phyloP scores from a whole-genome alignment of 1,140 invertebrate species.

The Neodiprion fabricii region DNA sequence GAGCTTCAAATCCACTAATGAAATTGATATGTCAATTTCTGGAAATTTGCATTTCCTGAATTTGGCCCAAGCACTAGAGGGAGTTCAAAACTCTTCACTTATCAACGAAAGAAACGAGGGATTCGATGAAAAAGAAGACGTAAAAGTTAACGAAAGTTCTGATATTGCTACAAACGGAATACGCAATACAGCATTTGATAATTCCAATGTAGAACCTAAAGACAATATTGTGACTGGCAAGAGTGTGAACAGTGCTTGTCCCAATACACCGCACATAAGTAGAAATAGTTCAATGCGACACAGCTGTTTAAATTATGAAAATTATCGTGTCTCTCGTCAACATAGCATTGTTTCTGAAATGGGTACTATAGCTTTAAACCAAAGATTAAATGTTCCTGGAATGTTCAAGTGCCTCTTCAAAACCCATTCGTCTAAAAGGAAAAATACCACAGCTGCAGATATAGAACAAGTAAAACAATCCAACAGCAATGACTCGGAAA shows the following conservation, averaged over 20 bases:
- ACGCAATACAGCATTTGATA: background rate
- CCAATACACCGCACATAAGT: conserved; percentile 25
- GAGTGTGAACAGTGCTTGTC: background rate
- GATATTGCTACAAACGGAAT: background rate
- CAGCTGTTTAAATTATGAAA: conserved; percentile 17
- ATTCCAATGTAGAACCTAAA: background rate
- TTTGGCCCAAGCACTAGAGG: background rate
- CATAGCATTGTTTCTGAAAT: conserved; percentile 36
- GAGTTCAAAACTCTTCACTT: background rate
- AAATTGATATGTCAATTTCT: background rate
- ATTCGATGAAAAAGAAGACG: background rate
- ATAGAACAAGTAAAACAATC: background rate
- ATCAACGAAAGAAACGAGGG: background rate
- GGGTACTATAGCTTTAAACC: conserved; percentile 33
- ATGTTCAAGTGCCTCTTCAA: conserved; percentile 31
- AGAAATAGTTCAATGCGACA: conserved; percentile 25
- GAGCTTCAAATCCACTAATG: background rate
- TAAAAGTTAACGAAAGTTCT: background rate
- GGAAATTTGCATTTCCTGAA: background rate
- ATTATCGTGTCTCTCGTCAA: conserved; percentile 31
- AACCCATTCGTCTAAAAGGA: conserved; percentile 25
- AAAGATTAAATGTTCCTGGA: conserved; percentile 27
- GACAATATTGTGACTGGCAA: background rate
- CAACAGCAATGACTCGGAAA: background rate
- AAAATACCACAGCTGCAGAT: background rate